Base-by-base conservation (phyloP, 2,888 invertebrate species). In the Lepidonotus clava region DNA sequence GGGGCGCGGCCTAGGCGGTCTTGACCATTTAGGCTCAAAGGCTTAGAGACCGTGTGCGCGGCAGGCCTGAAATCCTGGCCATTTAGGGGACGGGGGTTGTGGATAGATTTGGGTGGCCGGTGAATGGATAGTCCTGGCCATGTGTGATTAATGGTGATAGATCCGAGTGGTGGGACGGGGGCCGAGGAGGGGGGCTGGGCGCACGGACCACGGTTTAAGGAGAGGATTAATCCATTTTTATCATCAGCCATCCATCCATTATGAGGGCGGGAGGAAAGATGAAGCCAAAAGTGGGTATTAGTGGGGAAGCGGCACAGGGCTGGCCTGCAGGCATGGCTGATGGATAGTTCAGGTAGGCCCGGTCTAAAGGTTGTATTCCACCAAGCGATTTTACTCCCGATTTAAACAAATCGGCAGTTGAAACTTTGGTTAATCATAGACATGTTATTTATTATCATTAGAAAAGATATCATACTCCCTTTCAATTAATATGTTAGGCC, bases 181-280 rank as follows among this genome's bases (percentile, higher is more conserved):
- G 11, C 14, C 14, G 71, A 21, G 36, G 24, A 21, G 71, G 36
- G 38, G 71, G 1, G 34, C 21, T 34, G 32, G 66, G 38, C 14
- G 34, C 38, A 71, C 0, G 71, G 71, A n/a, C n/a, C 18, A 66
- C 11, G 24, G 66, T 14, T 18, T 4, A 38, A 34, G 71, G 71
- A 1, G 28, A 24, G 71, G 71, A 71, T 71, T 71, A 71, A 71
- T 71, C 71, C 71, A 71, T 71, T 71, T 71, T 71, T 71, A 71
- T 71, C 38, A 71, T 71, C 71, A 6, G 38, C 34, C 61, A 14
- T 34, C 71, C 38, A 71, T 71, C 36, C 71, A 71, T 71, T 71
- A 71, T 21, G 34, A 34, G 14, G 21, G 24, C 21, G 38, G 71
- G 71, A 71, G 71, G 71, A 38, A 71, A 18, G 71, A 71, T 71